Conservation (phyloP, 1,140 invertebrate species). For the Acyrthosiphon pisum region DNA sequence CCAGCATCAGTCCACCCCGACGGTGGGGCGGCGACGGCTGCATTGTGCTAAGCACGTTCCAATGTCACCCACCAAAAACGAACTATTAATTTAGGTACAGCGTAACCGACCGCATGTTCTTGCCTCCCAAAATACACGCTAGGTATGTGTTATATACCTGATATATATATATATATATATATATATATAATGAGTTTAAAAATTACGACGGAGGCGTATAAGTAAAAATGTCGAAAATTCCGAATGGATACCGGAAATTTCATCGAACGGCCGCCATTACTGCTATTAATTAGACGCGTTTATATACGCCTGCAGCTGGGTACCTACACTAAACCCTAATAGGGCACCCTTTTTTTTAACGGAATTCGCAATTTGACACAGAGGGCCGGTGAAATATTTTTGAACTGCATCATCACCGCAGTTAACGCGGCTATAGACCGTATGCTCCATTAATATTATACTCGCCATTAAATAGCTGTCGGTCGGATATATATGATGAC, state of each 20-base stretch:
- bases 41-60: conserved; percentile 6
- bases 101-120: not conserved
- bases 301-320: not conserved
- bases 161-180: not conserved
- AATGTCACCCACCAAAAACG: not conserved
- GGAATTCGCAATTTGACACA: conserved; percentile 33
- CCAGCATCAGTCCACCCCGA: not conserved
- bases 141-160: not conserved
- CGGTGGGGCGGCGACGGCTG: not conserved
- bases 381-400: conserved; percentile 12
- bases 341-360: not conserved
- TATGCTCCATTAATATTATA: not conserved
- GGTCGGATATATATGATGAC: not conserved
- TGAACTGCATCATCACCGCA: conserved; percentile 9
- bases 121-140: not conserved
- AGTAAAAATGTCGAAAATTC: not conserved
- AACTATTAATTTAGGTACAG: conserved; percentile 45
- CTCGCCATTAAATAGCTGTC: not conserved
- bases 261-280: conserved; percentile 2
- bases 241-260: not conserved
- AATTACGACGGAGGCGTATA: not conserved
- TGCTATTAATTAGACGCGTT: conserved; percentile 9
- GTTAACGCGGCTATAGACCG: not conserved
- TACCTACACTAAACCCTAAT: not conserved
- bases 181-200: not conserved